Evolutionary conservation across 30 jellyfish, hydroid and myxozoan genomes (phyloP).

Genomic region (Aurelia aurita): DNA sequence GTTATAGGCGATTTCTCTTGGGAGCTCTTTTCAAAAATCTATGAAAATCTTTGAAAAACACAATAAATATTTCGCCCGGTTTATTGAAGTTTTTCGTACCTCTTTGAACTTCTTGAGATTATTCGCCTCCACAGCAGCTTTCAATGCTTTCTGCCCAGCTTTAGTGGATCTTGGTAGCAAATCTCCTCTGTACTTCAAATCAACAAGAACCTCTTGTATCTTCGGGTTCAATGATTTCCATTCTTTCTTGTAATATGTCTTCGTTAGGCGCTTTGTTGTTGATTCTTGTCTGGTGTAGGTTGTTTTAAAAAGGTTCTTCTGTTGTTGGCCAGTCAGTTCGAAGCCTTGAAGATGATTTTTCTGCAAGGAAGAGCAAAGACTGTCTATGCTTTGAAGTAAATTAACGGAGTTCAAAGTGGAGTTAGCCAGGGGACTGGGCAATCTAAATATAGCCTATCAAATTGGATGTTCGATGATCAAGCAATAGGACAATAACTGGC

Average conservation of each 20-base stretch:
- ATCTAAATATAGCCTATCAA: too few relatives aligned
- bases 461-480: too few relatives aligned
- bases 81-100: slow-evolving; percentile 14
- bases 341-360: slow-evolving; percentile 37
- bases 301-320: slow-evolving; percentile 42
- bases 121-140: slow-evolving; percentile 66
- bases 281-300: slow-evolving; percentile 70
- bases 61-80: too few relatives aligned
- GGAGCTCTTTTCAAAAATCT: too few relatives aligned
- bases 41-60: too few relatives aligned
- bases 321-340: slow-evolving; percentile 74
- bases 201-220: slow-evolving; percentile 68
- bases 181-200: slow-evolving; percentile 80
- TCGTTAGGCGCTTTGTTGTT: slow-evolving; percentile 61
- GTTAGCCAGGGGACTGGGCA: too few relatives aligned
- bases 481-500: too few relatives aligned
- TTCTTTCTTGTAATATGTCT: slow-evolving; percentile 45
- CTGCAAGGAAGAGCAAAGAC: background rate
- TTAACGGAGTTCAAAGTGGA: too few relatives aligned
- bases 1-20: too few relatives aligned
- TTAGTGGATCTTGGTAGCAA: slow-evolving; percentile 27
- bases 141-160: slow-evolving; percentile 61
- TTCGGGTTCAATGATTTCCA: slow-evolving; percentile 63
- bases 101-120: slow-evolving; percentile 40
- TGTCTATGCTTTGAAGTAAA: too few relatives aligned